phyloP scores from a whole-genome alignment of 2,888 invertebrate genomes.

The Luffia ferchaultella region DNA sequence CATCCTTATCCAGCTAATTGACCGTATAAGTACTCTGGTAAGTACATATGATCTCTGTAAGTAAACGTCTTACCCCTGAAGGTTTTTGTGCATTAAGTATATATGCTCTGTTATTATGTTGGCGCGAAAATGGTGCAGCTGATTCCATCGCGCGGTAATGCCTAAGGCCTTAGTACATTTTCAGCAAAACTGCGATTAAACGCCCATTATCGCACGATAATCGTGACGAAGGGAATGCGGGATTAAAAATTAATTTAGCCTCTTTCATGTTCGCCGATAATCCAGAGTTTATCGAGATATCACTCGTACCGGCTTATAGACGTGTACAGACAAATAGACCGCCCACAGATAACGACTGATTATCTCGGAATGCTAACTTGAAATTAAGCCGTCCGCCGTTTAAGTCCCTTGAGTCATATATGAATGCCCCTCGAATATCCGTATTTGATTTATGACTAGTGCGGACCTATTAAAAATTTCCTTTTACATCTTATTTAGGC shows the following conservation, averaged over 20 bases:
- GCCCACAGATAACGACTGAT: conserved; percentile 45
- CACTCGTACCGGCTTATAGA: conserved; percentile 54
- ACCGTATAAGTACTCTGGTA: no score
- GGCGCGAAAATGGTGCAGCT: no score
- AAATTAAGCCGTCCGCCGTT: neutral
- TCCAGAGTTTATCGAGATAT: conserved; percentile 60
- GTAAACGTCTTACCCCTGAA: no score
- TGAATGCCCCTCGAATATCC: conserved; percentile 17
- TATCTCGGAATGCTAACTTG: conserved; percentile 23
- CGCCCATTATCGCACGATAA: neutral
- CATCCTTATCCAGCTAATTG: no score
- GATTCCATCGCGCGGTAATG: no score
- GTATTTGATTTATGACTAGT: conserved; percentile 1
- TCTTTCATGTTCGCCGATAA: conserved; percentile 63
- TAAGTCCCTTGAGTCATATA: neutral
- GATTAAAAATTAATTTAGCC: conserved; percentile 63
- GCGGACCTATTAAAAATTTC: neutral
- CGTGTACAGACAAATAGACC: conserved; percentile 50
- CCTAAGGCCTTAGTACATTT: no score
- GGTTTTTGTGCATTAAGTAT: no score
- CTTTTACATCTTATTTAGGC: no score
- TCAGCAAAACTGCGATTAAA: no score
- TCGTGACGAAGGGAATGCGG: conserved; percentile 28
- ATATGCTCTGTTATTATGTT: no score
- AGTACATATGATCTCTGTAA: no score